These are phyloP conservation scores for Yponomeuta sedellus DNA, from an alignment of 2,888 invertebrate species.

Conservation along the genomic window DNA sequence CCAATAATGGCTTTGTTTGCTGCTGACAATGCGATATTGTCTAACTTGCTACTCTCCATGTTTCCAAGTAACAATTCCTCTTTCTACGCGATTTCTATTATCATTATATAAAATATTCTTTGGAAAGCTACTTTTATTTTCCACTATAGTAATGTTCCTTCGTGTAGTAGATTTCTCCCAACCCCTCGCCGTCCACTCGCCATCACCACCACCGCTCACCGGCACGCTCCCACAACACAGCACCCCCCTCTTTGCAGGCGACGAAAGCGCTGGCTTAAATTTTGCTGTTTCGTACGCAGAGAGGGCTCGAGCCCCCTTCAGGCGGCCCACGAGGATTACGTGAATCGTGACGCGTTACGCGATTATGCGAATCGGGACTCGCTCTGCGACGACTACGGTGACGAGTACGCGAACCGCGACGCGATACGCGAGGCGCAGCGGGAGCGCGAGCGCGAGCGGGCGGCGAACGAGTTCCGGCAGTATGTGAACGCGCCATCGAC, in stretches of 20 bases:
- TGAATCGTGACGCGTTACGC: constrained; percentile 60
- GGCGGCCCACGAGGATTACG: constrained; percentile 64
- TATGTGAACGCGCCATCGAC: constrained; percentile 68
- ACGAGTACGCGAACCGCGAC: constrained; percentile 71
- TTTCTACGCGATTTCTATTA: no score
- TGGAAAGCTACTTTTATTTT: no score
- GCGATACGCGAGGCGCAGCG: constrained; percentile 70
- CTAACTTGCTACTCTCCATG: no score
- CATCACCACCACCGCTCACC: constrained; percentile 16
- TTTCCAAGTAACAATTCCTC: no score
- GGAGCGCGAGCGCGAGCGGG: constrained; percentile 53
- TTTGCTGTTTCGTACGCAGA: constrained; percentile 69
- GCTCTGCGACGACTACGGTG: constrained; percentile 65
- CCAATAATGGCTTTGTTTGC: no score
- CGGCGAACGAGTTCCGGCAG: constrained; percentile 61
- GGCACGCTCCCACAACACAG: constrained; percentile 26
- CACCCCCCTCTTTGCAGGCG: constrained; percentile 55
- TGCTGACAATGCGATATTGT: no score
- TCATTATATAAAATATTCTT: no score
- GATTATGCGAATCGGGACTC: constrained; percentile 69
- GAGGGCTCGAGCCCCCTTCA: constrained; percentile 68
- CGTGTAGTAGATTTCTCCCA: constrained; percentile 14
- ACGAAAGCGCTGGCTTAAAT: constrained; percentile 62
- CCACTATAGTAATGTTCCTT: background rate
- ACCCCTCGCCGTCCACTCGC: constrained; percentile 17